phyloP scores from a whole-genome alignment of 2,888 invertebrate genomes.

The Trichogramma dendrolimi region DNA sequence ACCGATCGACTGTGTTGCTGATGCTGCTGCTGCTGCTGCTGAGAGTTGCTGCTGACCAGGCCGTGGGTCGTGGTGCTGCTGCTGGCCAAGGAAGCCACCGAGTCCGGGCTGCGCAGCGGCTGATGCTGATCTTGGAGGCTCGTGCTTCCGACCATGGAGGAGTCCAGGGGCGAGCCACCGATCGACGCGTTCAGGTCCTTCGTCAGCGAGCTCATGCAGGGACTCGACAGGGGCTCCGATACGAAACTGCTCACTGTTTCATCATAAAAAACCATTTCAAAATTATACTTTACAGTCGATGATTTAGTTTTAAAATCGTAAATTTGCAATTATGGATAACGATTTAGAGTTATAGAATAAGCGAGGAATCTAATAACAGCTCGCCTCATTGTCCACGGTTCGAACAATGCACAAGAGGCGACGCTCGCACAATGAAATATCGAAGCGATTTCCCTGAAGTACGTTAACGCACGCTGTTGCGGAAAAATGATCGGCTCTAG shows the following conservation, averaged over 20 bases:
- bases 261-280: conserved; percentile 1
- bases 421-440: no score
- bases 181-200: conserved; percentile 40
- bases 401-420: no score
- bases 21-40: conserved; percentile 4
- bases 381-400: no score
- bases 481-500: no score
- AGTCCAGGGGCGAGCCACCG: conserved; percentile 31
- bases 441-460: no score
- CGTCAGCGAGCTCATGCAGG: conserved; percentile 37
- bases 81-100: conserved; percentile 15
- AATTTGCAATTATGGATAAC: no score
- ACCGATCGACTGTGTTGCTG: conserved; percentile 20
- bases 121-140: conserved; percentile 31
- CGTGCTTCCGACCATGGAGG: conserved; percentile 30
- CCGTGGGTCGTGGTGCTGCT: conserved; percentile 9
- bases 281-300: neutral
- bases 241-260: conserved; percentile 42
- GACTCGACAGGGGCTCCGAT: conserved; percentile 39
- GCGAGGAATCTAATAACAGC: no score
- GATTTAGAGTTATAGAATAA: no score
- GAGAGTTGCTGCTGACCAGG: conserved; percentile 5
- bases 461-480: no score
- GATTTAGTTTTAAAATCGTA: no score
- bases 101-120: conserved; percentile 28